These are phyloP conservation scores for Archegozetes longisetosus DNA, from an alignment of 1,140 invertebrate species.

Conservation along the genomic window DNA sequence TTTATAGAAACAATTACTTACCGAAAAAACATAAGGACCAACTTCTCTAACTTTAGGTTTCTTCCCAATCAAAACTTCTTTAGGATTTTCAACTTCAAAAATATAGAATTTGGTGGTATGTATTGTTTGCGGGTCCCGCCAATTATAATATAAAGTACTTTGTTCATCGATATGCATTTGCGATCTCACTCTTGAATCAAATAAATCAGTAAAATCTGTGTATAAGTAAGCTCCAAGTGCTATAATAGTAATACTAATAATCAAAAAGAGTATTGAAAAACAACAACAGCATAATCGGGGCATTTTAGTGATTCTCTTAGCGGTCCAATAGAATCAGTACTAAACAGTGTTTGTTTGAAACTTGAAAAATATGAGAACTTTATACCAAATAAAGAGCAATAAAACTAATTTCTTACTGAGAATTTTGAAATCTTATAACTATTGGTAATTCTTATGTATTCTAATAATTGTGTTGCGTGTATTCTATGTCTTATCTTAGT, in stretches of 20 bases:
- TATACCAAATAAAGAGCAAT: too few species aligned
- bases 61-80: background rate
- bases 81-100: background rate
- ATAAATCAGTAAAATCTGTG: background rate
- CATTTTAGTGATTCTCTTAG: too few species aligned
- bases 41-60: background rate
- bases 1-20: too few species aligned
- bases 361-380: too few species aligned
- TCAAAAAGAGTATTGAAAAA: background rate
- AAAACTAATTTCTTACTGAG: too few species aligned
- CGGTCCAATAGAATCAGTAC: too few species aligned
- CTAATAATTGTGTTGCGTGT: too few species aligned
- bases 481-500: too few species aligned
- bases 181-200: background rate
- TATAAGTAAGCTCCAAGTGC: background rate
- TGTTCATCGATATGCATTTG: background rate
- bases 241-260: background rate
- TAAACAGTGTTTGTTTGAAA: too few species aligned
- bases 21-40: background rate
- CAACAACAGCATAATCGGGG: background rate
- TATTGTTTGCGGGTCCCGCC: background rate
- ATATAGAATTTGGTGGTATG: background rate
- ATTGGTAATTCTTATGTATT: too few species aligned
- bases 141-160: background rate
- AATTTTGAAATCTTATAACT: too few species aligned